Evolutionary conservation across 2,888 invertebrate genomes (phyloP).

Genomic region (Epiblema foenella): DNA sequence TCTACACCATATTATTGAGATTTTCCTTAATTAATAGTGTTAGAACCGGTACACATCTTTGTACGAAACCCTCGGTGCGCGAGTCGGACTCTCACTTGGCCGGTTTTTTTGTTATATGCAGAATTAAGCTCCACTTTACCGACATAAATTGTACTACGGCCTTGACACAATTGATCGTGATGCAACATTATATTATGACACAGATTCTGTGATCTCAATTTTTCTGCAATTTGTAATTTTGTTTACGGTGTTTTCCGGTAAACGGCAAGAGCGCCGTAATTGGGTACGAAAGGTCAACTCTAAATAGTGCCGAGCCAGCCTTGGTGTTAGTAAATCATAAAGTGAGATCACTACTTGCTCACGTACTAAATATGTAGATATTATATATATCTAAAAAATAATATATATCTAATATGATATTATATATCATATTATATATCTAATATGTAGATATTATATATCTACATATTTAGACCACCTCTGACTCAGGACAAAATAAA

Average conservation of each 20-base stretch:
- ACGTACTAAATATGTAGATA: not conserved
- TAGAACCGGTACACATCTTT: no score
- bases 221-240: constrained; percentile 31
- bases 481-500: no score
- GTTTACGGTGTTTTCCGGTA: constrained; percentile 18
- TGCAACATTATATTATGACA: constrained; percentile 27
- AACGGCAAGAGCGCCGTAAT: constrained; percentile 20
- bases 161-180: constrained; percentile 33
- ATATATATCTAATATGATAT: no score
- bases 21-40: no score
- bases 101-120: constrained; percentile 4
- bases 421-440: no score
- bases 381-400: no score
- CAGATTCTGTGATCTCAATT: constrained; percentile 33
- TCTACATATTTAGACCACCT: no score
- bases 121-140: not conserved
- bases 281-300: constrained; percentile 28
- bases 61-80: no score
- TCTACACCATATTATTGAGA: no score
- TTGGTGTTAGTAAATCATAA: constrained; percentile 21
- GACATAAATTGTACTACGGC: constrained; percentile 22
- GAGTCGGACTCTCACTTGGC: no score
- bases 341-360: constrained; percentile 14
- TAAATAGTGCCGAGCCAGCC: constrained; percentile 1
- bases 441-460: no score